phyloP scores from a whole-genome alignment of 2,113 vertebrate species.

The Capreolus pygargus region DNA sequence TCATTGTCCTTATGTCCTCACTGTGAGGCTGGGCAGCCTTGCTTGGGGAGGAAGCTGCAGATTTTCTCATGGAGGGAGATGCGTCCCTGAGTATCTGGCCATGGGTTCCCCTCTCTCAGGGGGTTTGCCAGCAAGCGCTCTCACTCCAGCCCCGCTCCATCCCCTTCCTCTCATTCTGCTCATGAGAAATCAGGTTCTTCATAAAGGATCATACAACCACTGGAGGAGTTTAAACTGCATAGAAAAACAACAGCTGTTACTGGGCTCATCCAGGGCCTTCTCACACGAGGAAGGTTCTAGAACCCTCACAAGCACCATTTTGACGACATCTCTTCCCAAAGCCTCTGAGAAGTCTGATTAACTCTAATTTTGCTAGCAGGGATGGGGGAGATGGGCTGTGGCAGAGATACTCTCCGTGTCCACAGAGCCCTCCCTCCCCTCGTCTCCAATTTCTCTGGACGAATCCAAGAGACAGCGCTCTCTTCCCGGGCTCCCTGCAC shows the following conservation, averaged over 20 bases:
- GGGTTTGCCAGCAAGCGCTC: neutral
- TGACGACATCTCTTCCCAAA: neutral
- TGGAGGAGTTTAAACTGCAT: neutral
- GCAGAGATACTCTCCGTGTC: neutral
- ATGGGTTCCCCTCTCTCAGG: neutral
- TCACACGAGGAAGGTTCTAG: neutral
- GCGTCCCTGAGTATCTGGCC: neutral
- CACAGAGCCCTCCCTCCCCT: neutral
- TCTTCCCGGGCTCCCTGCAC: constrained; percentile 8
- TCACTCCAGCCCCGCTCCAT: rapidly evolving
- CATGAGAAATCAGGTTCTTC: neutral
- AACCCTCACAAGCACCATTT: neutral
- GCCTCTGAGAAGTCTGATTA: neutral
- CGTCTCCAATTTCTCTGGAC: neutral
- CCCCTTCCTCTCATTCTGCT: neutral
- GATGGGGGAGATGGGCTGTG: neutral
- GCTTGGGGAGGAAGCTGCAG: neutral
- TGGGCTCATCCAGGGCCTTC: neutral
- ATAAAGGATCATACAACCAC: neutral
- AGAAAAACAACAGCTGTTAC: neutral
- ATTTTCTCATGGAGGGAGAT: neutral
- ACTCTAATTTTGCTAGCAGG: neutral
- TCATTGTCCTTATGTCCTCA: neutral
- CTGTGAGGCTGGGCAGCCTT: neutral
- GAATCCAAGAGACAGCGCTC: neutral